Percentiles rank a stretch among this genome's conserved stretches.
These are phyloP conservation scores for Homalodisca vitripennis DNA, from an alignment of 1,140 invertebrate genomes.

Conservation along the genomic window DNA sequence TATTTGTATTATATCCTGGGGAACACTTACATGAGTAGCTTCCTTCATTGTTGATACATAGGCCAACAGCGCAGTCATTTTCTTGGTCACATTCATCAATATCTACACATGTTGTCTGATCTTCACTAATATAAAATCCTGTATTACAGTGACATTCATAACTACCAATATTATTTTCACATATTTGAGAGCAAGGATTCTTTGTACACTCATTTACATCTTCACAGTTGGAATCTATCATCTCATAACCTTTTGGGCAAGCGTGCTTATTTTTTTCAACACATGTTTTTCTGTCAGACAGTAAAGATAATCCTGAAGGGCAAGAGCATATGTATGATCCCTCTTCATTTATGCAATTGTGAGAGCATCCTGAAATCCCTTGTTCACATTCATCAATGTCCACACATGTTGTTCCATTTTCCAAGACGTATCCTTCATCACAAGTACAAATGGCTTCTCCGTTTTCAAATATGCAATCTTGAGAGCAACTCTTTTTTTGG, in stretches of 20 bases:
- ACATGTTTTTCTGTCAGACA: conserved; percentile 44
- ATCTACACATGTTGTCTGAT: conserved; percentile 50
- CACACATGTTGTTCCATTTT: conserved; percentile 50
- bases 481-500: conserved; percentile 47
- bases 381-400: conserved; percentile 57
- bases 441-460: conserved; percentile 70
- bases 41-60: conserved; percentile 57
- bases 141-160: neutral
- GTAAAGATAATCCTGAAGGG: conserved; percentile 37
- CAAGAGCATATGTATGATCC: conserved; percentile 57
- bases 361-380: conserved; percentile 30
- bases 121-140: neutral
- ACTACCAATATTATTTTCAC: neutral
- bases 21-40: conserved; percentile 54
- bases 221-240: neutral
- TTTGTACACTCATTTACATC: neutral
- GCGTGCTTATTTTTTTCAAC: neutral
- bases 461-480: conserved; percentile 51
- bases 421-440: conserved; percentile 50
- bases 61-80: conserved; percentile 66
- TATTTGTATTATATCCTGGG: conserved; percentile 52
- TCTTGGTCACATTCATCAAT: conserved; percentile 76
- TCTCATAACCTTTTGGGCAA: neutral
- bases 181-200: neutral
- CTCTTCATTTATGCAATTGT: conserved; percentile 59